A percentile compares a stretch with the other conserved stretches of the same genome.
These are phyloP conservation scores for Lagodon rhomboides DNA, from an alignment of 2,797 vertebrate species.

Conservation along the genomic window DNA sequence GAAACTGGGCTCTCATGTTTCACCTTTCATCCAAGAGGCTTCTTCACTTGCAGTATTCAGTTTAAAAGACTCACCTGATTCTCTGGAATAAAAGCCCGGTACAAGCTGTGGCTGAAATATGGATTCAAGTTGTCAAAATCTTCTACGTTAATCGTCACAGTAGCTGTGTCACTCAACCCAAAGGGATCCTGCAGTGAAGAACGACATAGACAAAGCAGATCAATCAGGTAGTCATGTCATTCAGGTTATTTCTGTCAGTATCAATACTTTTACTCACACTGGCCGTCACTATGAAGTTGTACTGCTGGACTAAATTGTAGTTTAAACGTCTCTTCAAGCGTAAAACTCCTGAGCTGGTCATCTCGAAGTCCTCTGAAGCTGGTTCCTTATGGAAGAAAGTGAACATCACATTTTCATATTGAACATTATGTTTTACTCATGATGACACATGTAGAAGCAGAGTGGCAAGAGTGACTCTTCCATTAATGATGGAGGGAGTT, in stretches of 20 bases:
- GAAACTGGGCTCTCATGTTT: too few species aligned
- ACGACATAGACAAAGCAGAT: too few species aligned
- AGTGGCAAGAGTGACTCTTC: not conserved
- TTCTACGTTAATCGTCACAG: slow-evolving; percentile 68
- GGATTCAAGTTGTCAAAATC: slow-evolving; percentile 88
- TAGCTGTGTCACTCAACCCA: slow-evolving; percentile 54
- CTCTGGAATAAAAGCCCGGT: slow-evolving; percentile 81
- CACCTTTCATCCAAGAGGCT: too few species aligned
- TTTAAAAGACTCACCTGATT: slow-evolving; percentile 71
- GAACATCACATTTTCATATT: slow-evolving; percentile 5
- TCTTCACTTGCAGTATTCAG: too few species aligned
- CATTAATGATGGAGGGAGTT: too few species aligned
- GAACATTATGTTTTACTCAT: not conserved
- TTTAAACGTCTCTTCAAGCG: slow-evolving; percentile 77
- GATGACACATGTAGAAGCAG: not conserved
- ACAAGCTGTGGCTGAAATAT: slow-evolving; percentile 81
- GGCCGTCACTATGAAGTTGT: slow-evolving; percentile 81
- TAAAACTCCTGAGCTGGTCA: slow-evolving; percentile 77
- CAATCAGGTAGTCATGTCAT: not conserved
- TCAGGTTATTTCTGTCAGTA: too few species aligned
- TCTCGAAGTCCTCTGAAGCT: slow-evolving; percentile 71
- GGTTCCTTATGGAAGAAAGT: slow-evolving; percentile 72
- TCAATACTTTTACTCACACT: slow-evolving; percentile 60
- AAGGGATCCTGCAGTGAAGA: slow-evolving; percentile 72
- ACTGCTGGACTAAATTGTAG: slow-evolving; percentile 79